Percentiles rank a stretch among this genome's conserved stretches.
These are phyloP conservation scores for Neodiprion pinetum DNA, from an alignment of 1,140 invertebrate genomes.

Conservation along the genomic window DNA sequence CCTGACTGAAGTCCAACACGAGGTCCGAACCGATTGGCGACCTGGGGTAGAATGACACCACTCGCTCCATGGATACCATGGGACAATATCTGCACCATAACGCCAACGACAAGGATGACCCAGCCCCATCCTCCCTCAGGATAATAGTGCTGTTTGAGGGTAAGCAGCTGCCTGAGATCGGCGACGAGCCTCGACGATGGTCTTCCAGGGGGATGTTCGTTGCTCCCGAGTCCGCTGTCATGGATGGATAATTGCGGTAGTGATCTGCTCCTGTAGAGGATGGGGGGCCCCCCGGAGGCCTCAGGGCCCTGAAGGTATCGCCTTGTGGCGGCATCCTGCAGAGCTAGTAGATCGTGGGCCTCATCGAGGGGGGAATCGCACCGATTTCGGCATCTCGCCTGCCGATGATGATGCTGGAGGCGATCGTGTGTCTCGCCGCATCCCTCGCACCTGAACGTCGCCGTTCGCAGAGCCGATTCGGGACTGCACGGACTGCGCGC, in stretches of 20 bases:
- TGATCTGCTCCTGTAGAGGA: conserved; percentile 47
- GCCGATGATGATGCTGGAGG: conserved; percentile 1
- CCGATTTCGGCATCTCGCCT: not conserved
- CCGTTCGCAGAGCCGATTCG: not conserved
- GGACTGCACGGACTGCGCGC: not conserved
- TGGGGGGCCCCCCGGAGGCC: conserved; percentile 26
- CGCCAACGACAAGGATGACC: conserved; percentile 68
- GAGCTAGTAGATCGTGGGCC: not conserved
- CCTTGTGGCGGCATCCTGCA: conserved; percentile 3
- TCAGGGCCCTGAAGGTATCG: not conserved
- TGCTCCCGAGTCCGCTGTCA: conserved; percentile 50
- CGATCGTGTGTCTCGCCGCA: conserved; percentile 23
- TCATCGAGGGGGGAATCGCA: conserved; percentile 6
- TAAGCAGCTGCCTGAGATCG: conserved; percentile 66
- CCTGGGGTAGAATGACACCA: conserved; percentile 65
- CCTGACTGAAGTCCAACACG: conserved; percentile 62
- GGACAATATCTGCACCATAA: conserved; percentile 68
- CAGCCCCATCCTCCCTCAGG: conserved; percentile 81
- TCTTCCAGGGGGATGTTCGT: conserved; percentile 48
- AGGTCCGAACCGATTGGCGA: conserved; percentile 61
- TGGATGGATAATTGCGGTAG: conserved; percentile 48
- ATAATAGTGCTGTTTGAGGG: conserved; percentile 75
- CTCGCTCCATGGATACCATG: conserved; percentile 69
- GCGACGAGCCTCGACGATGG: conserved; percentile 51
- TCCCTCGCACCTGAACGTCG: conserved; percentile 22